Percentiles rank a stretch among this genome's conserved stretches.
These are phyloP conservation scores for Lamprotornis superbus DNA, from an alignment of 2,113 vertebrate species.

Conservation along the genomic window DNA sequence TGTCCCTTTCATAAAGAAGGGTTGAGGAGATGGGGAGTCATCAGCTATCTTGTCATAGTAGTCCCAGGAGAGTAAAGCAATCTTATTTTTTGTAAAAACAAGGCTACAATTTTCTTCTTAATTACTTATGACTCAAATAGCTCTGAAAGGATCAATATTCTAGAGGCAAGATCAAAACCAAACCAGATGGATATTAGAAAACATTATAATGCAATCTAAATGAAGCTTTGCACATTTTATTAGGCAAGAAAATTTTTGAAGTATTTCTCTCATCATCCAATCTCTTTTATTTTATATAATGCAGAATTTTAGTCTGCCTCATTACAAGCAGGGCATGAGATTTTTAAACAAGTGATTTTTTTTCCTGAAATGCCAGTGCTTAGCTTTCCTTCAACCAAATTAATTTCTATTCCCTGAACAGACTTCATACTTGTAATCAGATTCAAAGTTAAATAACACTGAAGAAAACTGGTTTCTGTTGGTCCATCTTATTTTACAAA, in stretches of 20 bases:
- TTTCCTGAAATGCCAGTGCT: background rate
- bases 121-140: slow-evolving; percentile 2
- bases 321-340: background rate
- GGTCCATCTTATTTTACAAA: background rate
- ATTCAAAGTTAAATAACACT: background rate
- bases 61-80: background rate
- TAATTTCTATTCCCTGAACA: background rate
- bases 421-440: background rate
- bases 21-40: background rate
- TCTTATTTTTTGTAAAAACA: background rate
- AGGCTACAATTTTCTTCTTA: background rate
- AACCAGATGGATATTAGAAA: slow-evolving; percentile 14
- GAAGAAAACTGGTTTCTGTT: background rate
- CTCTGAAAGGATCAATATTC: slow-evolving; percentile 32
- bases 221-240: slow-evolving; percentile 20
- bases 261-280: background rate
- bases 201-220: slow-evolving; percentile 22
- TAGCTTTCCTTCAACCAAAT: background rate
- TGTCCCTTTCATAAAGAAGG: background rate
- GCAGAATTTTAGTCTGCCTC: background rate
- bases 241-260: background rate
- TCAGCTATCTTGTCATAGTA: background rate
- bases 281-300: background rate
- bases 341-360: background rate
- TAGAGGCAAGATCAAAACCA: background rate